Conservation (phyloP, 2,797 vertebrate genomes). For the Tympanoctomys barrerae region DNA sequence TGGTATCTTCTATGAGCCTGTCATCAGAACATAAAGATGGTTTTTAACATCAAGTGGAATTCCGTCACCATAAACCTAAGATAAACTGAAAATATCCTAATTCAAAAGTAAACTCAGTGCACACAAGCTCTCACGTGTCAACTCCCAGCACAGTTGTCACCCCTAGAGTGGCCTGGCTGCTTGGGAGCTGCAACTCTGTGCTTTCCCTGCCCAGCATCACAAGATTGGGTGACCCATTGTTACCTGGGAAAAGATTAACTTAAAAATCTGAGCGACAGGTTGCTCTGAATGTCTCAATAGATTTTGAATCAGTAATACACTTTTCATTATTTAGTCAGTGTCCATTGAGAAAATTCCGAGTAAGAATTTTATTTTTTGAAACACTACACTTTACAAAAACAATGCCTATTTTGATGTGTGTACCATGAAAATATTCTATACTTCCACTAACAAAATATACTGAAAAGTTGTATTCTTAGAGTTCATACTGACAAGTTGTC, state of each 20-base stretch:
- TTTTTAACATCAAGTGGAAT: not conserved
- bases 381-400: slow-evolving; percentile 50
- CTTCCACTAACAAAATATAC: not conserved
- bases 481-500: not conserved
- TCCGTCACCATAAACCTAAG: not conserved
- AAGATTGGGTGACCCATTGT: not conserved
- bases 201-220: not conserved
- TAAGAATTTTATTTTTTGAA: slow-evolving; percentile 66
- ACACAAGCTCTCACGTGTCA: fast-evolving
- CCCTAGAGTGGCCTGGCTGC: too few relatives aligned
- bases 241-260: not conserved
- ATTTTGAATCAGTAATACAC: not conserved
- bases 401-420: slow-evolving; percentile 68
- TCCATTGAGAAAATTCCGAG: too few relatives aligned
- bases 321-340: too few relatives aligned
- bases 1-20: not conserved
- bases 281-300: not conserved
- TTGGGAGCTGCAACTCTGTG: not conserved
- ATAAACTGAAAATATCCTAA: not conserved
- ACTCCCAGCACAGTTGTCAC: not conserved
- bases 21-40: not conserved
- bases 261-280: not conserved
- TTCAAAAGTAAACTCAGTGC: not conserved
- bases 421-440: slow-evolving; percentile 75
- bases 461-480: not conserved